Conservation (phyloP, 2,888 invertebrate genomes). For the Lochmaea capreae region DNA sequence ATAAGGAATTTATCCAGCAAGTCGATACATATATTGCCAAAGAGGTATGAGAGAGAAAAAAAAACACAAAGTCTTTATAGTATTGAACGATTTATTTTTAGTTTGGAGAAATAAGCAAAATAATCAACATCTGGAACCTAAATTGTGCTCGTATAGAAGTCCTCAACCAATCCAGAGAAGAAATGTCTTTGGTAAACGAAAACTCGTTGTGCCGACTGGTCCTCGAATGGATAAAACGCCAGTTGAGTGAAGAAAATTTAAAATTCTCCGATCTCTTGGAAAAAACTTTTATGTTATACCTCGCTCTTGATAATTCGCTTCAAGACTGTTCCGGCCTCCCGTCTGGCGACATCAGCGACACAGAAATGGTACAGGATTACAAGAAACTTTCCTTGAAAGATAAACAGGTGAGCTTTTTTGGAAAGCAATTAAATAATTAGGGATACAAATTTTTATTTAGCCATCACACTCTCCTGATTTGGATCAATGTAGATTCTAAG, state of each 20-base stretch:
- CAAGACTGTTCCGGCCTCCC: constrained; percentile 85
- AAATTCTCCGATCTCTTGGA: constrained; percentile 66
- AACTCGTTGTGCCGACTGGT: constrained; percentile 73
- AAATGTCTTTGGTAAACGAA: constrained; percentile 71
- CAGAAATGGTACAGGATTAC: constrained; percentile 83
- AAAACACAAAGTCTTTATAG: not conserved
- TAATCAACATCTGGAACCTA: constrained; percentile 73
- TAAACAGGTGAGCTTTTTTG: not conserved
- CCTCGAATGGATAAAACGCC: constrained; percentile 72
- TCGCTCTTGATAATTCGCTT: constrained; percentile 79
- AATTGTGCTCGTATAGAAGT: constrained; percentile 80
- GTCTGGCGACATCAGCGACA: constrained; percentile 73
- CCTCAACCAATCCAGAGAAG: constrained; percentile 77
- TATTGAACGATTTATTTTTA: constrained; percentile 58
- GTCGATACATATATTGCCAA: constrained; percentile 79
- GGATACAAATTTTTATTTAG: too few relatives aligned
- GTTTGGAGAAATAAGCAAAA: constrained; percentile 75
- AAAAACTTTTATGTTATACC: constrained; percentile 80
- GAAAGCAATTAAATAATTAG: not conserved
- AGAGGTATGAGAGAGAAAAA: constrained; percentile 67
- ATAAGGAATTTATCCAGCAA: constrained; percentile 71
- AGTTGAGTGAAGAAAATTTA: constrained; percentile 62
- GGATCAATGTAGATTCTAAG: too few relatives aligned
- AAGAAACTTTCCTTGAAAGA: constrained; percentile 67
- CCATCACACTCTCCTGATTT: too few relatives aligned